Percentiles rank a stretch among this genome's conserved stretches.
Conservation (phyloP, 2,888 invertebrate species). For the Boloria selene region DNA sequence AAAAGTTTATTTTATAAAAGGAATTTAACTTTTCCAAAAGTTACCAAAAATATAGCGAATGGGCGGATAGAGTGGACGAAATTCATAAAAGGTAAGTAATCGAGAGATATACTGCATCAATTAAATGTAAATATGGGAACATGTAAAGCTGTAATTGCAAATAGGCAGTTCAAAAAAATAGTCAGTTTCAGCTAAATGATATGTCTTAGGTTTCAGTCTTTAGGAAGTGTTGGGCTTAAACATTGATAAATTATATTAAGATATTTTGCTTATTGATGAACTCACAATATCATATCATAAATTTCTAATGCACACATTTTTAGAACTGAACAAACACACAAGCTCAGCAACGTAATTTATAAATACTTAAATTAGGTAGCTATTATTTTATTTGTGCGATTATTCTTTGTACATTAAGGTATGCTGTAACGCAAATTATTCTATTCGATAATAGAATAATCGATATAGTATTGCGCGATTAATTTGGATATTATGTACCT, state of each 20-base stretch:
- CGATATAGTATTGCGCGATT: too few relatives aligned
- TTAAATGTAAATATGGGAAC: slow-evolving; percentile 18
- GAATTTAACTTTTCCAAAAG: slow-evolving; percentile 21
- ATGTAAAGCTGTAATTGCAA: slow-evolving; percentile 26
- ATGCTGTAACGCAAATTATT: too few relatives aligned
- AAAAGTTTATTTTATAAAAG: background rate
- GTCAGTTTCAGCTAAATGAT: slow-evolving; percentile 59
- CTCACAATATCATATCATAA: too few relatives aligned
- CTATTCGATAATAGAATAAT: too few relatives aligned
- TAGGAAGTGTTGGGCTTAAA: slow-evolving; percentile 53
- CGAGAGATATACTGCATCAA: slow-evolving; percentile 22
- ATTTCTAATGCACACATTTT: too few relatives aligned
- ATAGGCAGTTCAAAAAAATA: slow-evolving; percentile 31
- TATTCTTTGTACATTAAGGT: too few relatives aligned
- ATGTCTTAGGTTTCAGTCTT: slow-evolving; percentile 70
- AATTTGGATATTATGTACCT: too few relatives aligned
- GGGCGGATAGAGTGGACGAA: slow-evolving; percentile 42
- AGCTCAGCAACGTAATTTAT: too few relatives aligned
- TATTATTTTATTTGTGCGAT: too few relatives aligned
- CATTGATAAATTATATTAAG: slow-evolving; percentile 9
- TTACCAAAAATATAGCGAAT: slow-evolving; percentile 31
- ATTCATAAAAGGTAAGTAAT: slow-evolving; percentile 38
- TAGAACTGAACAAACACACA: too few relatives aligned
- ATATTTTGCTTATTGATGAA: slow-evolving; percentile 4
- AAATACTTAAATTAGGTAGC: too few relatives aligned